Conservation (phyloP, 2,113 vertebrate genomes). For the Podocnemis expansa region DNA sequence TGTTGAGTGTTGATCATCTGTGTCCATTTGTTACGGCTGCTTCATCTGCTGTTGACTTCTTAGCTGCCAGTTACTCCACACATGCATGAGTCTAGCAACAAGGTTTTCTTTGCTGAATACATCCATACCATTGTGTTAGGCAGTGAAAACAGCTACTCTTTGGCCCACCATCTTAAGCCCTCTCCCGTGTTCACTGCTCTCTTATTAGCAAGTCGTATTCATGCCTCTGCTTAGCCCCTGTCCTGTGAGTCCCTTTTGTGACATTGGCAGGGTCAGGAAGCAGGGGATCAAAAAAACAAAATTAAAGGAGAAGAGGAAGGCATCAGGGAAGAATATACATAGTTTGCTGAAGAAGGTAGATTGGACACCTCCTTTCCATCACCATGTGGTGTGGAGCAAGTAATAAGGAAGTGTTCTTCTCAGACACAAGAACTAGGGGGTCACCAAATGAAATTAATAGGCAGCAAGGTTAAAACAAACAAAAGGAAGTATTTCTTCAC, state of each 20-base stretch:
- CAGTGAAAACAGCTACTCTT: background rate
- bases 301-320: background rate
- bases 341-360: background rate
- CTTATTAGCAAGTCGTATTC: background rate
- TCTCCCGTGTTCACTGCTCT: accelerated
- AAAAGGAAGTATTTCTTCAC: too few species aligned
- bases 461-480: too few species aligned
- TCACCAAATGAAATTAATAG: too few species aligned
- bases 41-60: background rate
- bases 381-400: background rate
- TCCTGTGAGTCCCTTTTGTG: background rate
- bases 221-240: background rate
- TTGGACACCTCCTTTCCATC: background rate
- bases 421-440: too few species aligned
- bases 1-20: conserved; percentile 2
- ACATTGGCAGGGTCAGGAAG: background rate
- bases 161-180: background rate
- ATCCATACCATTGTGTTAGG: background rate
- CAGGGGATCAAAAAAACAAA: background rate
- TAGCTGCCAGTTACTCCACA: background rate
- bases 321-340: background rate
- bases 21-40: conserved; percentile 48
- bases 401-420: too few species aligned
- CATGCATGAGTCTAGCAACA: background rate
- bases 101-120: conserved; percentile 31